These are phyloP conservation scores for Antennarius maculatus DNA, from an alignment of 2,797 vertebrate genomes.

Conservation along the genomic window DNA sequence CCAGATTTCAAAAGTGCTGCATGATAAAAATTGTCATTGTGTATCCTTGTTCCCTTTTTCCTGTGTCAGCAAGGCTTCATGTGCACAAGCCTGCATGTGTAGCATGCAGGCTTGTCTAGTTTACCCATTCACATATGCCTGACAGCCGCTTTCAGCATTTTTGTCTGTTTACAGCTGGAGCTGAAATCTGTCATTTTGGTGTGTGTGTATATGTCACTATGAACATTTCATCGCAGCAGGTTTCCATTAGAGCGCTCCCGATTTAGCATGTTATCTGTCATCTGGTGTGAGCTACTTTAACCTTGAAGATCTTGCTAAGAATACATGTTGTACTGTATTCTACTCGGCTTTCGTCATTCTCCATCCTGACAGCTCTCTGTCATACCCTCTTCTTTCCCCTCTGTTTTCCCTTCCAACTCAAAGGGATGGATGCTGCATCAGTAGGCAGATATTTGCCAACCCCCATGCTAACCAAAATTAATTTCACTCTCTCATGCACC, in stretches of 20 bases:
- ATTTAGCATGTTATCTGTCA: slow-evolving; percentile 56
- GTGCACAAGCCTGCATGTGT: background rate
- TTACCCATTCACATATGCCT: background rate
- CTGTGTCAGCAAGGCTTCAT: background rate
- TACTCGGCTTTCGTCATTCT: background rate
- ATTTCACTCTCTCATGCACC: slow-evolving; percentile 29
- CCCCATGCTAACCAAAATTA: slow-evolving; percentile 16
- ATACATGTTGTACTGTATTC: slow-evolving; percentile 8
- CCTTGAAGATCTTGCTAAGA: slow-evolving; percentile 50
- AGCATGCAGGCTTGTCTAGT: background rate
- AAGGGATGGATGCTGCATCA: background rate
- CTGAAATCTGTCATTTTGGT: slow-evolving; percentile 30
- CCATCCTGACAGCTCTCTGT: background rate
- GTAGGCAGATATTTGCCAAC: background rate
- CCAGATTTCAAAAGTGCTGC: too few relatives aligned
- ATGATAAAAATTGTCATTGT: too few relatives aligned
- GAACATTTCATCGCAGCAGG: slow-evolving; percentile 52
- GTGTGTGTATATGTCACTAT: background rate
- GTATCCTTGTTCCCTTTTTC: too few relatives aligned
- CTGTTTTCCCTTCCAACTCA: background rate
- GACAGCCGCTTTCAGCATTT: slow-evolving; percentile 48
- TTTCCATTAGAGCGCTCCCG: slow-evolving; percentile 35
- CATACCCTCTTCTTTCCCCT: background rate
- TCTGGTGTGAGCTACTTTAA: slow-evolving; percentile 42
- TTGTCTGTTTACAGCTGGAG: slow-evolving; percentile 37